phyloP scores from a whole-genome alignment of 1,140 invertebrate species.

The Sycophila sp. region DNA sequence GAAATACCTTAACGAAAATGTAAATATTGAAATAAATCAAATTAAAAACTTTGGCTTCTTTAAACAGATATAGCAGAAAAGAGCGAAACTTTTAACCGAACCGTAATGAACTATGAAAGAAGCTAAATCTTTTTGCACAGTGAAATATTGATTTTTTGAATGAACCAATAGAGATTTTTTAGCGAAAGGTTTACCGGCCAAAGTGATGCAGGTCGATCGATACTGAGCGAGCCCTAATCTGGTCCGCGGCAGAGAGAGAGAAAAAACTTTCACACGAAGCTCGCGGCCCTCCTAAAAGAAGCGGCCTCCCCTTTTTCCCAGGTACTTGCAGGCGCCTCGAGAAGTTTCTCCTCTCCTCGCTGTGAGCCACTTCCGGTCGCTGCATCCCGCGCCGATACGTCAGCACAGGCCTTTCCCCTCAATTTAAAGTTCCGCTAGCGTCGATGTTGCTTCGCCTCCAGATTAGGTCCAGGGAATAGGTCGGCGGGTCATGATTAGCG shows the following conservation, averaged over 20 bases:
- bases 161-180: no score
- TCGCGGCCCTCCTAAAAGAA: neutral
- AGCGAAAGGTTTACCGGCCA: no score
- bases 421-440: neutral
- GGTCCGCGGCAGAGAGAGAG: neutral
- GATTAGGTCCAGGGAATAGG: neutral
- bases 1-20: neutral
- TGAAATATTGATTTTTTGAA: no score
- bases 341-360: neutral
- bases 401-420: neutral
- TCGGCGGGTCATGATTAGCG: no score
- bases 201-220: conserved; percentile 1
- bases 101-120: conserved; percentile 4
- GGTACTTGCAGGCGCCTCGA: neutral
- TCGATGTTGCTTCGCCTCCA: neutral
- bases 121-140: neutral
- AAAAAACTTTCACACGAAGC: neutral
- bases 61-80: neutral
- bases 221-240: conserved; percentile 1
- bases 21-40: neutral
- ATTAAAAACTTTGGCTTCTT: neutral
- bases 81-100: conserved; percentile 1
- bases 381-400: neutral
- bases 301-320: neutral
- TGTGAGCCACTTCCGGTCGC: neutral